Percentiles rank a stretch among this genome's conserved stretches.
Conservation (phyloP, 2,888 invertebrate genomes). For the Drosophila affinis region DNA sequence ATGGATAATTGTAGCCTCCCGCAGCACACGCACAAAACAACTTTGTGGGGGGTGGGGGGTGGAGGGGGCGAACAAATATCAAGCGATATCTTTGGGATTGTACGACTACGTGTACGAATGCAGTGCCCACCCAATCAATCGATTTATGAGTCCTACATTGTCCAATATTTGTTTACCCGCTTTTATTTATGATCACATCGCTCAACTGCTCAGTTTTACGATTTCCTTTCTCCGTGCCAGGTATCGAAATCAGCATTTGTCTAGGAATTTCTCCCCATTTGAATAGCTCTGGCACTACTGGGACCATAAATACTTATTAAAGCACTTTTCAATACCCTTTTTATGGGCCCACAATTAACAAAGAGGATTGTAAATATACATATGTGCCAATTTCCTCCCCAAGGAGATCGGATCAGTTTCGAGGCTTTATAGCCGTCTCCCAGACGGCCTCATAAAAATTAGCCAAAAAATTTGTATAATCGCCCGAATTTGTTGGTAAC, state of each 20-base stretch:
- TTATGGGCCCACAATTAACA: constrained; percentile 19
- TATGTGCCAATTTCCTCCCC: constrained; percentile 19
- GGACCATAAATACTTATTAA: constrained; percentile 9
- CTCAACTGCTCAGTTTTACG: constrained; percentile 12
- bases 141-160: constrained; percentile 25
- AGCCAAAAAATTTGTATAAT: constrained; percentile 22
- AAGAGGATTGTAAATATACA: constrained; percentile 30
- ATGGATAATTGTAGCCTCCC: constrained; percentile 8
- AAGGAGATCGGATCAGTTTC: constrained; percentile 2
- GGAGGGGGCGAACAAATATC: constrained; percentile 1
- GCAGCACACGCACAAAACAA: not conserved
- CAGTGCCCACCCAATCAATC: constrained; percentile 18
- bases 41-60: not conserved
- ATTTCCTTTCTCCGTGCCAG: not conserved
- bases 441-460: constrained; percentile 31
- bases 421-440: constrained; percentile 20
- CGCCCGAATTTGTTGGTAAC: constrained; percentile 2
- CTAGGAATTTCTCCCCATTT: not conserved
- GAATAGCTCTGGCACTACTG: not conserved
- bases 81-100: constrained; percentile 18
- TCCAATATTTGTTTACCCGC: constrained; percentile 12
- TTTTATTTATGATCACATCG: constrained; percentile 23
- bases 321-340: constrained; percentile 4
- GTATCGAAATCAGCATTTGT: not conserved
- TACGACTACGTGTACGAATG: not conserved